Evolutionary conservation across 2,113 vertebrate genomes (phyloP), one percentile per base, ranked within the genome.

Genomic region (Pardalotus punctatus): DNA sequence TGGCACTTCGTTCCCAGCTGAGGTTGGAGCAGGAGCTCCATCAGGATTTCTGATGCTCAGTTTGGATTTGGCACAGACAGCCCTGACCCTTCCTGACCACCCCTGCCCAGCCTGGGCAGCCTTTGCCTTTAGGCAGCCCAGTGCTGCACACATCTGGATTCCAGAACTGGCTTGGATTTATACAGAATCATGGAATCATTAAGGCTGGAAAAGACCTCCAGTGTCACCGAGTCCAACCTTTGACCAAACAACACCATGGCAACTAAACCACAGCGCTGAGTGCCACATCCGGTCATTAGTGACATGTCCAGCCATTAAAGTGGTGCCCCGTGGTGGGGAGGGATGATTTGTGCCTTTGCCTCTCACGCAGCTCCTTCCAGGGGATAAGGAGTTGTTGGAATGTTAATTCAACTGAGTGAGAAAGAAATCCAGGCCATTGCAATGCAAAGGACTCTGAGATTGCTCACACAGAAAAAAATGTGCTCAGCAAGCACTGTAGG

Each of bases 11-110:
- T 4, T 84, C 69, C 51, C 60, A 47, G 16, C n/a, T 15, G 2
- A 51, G 14, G 11, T 2, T 47, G 1, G 4, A 51, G 56, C 21
- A 81, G 28, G 31, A 73, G 38, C 31, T 83, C 38, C 10, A 4
- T 38, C 2, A 0, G 42, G 20, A 8, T n/a, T 60, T 27, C 24
- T 82, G 58, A 11, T 79, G 19, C 35, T 69, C n/a, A 1, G 2
- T 31, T 43, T 35, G 38, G 40, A 31, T 25, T 33, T 40, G 57
- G 20, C 48, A 88, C 25, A 56, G 82, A 4, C 11, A 79, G 9
- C 10, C 35, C n/a, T 25, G 25, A 13, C 5, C 50, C 45, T 79
- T 38, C 33, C 35, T 0, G 0, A 17, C 13, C 56, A 18, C 7
- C 19, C 43, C 66, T 54, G 17, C 14, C 45, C 12, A 27, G n/a